A percentile compares a stretch with the other conserved stretches of the same genome.
These are phyloP conservation scores for Alosa sapidissima DNA, from an alignment of 2,797 vertebrate genomes.

Conservation along the genomic window DNA sequence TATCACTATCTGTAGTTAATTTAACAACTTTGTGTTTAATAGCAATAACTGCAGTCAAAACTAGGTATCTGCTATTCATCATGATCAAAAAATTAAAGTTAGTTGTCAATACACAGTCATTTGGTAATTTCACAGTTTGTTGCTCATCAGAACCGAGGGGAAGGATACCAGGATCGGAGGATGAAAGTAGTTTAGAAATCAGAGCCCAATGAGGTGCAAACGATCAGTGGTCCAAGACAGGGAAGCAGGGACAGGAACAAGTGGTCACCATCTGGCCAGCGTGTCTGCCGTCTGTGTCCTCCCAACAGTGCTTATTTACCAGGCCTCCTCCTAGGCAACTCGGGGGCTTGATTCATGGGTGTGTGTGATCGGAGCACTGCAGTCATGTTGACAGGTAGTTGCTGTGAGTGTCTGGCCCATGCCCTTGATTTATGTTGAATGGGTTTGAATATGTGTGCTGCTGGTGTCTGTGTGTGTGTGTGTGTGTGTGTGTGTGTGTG, in stretches of 20 bases:
- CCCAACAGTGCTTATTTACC: constrained; percentile 15
- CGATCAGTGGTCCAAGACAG: constrained; percentile 23
- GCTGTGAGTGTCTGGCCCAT: constrained; percentile 20
- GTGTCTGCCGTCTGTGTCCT: background rate
- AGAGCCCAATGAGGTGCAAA: constrained; percentile 43
- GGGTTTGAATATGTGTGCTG: constrained; percentile 21
- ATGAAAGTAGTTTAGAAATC: constrained; percentile 32
- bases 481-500: background rate
- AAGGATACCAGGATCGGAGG: background rate
- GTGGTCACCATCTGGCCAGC: constrained; percentile 43
- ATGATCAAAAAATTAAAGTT: background rate
- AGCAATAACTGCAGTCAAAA: background rate
- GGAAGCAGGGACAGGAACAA: constrained; percentile 19
- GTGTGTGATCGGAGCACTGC: background rate
- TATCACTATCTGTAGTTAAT: background rate
- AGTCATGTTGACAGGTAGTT: constrained; percentile 28
- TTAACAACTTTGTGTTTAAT: background rate
- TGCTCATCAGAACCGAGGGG: background rate
- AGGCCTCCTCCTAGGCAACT: constrained; percentile 6
- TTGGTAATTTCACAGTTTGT: background rate
- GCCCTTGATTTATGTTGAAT: constrained; percentile 28
- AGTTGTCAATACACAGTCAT: background rate
- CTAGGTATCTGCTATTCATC: background rate
- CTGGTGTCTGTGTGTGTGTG: background rate
- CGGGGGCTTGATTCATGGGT: constrained; percentile 30